Percentiles rank a stretch among this genome's conserved stretches.
Conservation (phyloP, 2,113 vertebrate species). For the Porphyrio hochstetteri region DNA sequence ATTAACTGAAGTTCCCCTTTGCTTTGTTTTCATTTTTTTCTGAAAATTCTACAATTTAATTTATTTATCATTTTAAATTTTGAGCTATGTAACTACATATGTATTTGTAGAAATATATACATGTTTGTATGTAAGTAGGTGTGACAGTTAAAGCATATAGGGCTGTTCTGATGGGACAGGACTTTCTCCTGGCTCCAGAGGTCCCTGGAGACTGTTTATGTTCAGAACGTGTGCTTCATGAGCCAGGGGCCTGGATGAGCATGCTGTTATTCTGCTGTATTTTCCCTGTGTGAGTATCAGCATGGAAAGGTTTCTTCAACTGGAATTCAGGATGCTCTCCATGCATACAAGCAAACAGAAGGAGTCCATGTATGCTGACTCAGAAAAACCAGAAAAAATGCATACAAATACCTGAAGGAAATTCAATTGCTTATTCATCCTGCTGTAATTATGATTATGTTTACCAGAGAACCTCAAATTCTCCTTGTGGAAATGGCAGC, state of each 20-base stretch:
- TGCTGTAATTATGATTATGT: background rate
- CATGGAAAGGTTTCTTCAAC: background rate
- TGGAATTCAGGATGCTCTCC: background rate
- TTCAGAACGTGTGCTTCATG: background rate
- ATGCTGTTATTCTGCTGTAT: background rate
- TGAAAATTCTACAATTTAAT: background rate
- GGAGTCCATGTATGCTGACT: background rate
- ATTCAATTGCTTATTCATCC: background rate
- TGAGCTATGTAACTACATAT: background rate
- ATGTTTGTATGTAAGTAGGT: background rate
- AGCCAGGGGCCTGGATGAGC: background rate
- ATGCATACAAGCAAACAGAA: background rate
- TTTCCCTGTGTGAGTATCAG: background rate
- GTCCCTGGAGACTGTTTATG: background rate
- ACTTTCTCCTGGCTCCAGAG: background rate
- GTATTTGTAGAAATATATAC: background rate
- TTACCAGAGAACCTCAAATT: background rate
- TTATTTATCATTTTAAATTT: background rate
- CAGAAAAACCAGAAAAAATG: background rate
- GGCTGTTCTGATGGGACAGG: background rate
- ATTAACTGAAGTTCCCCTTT: background rate
- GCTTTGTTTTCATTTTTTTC: background rate
- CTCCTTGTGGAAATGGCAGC: background rate
- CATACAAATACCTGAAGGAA: constrained; percentile 12
- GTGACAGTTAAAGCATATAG: background rate